Percentiles rank a stretch among this genome's conserved stretches.
Evolutionary conservation across 2,113 vertebrate species (phyloP).

Genomic region (Pycnonotus jocosus): DNA sequence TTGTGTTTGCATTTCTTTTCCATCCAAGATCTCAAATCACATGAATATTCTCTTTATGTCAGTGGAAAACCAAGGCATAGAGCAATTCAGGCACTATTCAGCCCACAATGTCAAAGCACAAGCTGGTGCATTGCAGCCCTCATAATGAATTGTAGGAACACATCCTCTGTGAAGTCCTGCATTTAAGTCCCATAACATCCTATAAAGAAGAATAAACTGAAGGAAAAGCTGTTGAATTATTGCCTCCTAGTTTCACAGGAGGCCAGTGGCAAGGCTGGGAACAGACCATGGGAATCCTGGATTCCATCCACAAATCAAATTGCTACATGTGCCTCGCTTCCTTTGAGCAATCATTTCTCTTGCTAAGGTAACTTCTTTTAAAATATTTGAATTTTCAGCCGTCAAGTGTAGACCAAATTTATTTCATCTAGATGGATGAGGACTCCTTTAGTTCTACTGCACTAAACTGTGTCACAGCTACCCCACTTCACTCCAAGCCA

Average conservation of each 20-base stretch:
- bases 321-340: not conserved
- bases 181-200: not conserved
- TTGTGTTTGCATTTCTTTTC: conserved; percentile 20
- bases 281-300: not conserved
- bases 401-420: not conserved
- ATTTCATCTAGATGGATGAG: not conserved
- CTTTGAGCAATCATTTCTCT: not conserved
- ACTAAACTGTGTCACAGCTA: not conserved
- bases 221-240: not conserved
- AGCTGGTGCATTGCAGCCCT: not conserved
- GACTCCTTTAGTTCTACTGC: not conserved
- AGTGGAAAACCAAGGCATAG: not conserved
- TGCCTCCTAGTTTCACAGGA: not conserved
- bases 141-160: not conserved
- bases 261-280: not conserved
- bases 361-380: not conserved
- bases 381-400: not conserved
- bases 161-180: not conserved
- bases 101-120: not conserved
- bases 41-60: not conserved
- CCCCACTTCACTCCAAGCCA: not conserved
- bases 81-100: not conserved
- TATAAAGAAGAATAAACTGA: not conserved
- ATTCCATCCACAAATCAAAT: not conserved
- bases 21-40: not conserved